These are phyloP conservation scores for Phalera bucephala DNA, from an alignment of 2,888 invertebrate species.

Conservation along the genomic window DNA sequence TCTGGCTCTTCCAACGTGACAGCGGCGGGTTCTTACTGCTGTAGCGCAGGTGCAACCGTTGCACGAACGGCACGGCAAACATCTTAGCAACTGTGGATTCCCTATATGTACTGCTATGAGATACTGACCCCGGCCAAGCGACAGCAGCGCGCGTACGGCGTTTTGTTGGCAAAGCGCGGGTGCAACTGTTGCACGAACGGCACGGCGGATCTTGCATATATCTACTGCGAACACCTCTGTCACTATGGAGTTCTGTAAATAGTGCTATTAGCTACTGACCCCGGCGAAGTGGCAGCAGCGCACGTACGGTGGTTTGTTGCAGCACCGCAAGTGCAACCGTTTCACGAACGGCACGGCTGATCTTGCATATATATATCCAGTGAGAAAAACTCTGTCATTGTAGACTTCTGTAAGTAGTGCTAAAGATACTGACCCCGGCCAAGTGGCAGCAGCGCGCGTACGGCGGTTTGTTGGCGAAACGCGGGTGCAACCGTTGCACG, in stretches of 20 bases:
- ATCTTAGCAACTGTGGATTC: too few relatives aligned
- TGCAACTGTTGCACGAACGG: conserved; percentile 47
- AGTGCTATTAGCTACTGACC: too few relatives aligned
- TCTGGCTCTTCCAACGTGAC: conserved; percentile 69
- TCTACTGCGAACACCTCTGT: conserved; percentile 62
- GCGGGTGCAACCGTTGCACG: conserved; percentile 48
- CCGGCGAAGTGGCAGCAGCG: conserved; percentile 71
- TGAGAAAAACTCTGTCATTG: too few relatives aligned
- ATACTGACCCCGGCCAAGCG: conserved; percentile 68
- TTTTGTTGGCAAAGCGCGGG: conserved; percentile 41
- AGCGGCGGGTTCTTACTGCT: conserved; percentile 56
- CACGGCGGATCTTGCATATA: conserved; percentile 54
- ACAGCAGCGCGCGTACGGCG: conserved; percentile 68
- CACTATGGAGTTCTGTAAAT: too few relatives aligned
- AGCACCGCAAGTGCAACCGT: conserved; percentile 50
- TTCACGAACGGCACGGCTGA: conserved; percentile 36
- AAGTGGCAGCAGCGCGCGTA: conserved; percentile 69
- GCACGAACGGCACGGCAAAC: conserved; percentile 40
- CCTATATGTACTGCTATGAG: too few relatives aligned
- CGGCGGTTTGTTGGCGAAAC: conserved; percentile 53
- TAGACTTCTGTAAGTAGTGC: too few relatives aligned
- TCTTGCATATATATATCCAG: too few relatives aligned
- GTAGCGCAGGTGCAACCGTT: conserved; percentile 50
- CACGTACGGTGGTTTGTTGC: conserved; percentile 54
- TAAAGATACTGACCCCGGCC: conserved; percentile 55